Evolutionary conservation across 2,113 vertebrate genomes (phyloP), one percentile per base, ranked within the genome.

Genomic region (Hystrix brachyura): DNA sequence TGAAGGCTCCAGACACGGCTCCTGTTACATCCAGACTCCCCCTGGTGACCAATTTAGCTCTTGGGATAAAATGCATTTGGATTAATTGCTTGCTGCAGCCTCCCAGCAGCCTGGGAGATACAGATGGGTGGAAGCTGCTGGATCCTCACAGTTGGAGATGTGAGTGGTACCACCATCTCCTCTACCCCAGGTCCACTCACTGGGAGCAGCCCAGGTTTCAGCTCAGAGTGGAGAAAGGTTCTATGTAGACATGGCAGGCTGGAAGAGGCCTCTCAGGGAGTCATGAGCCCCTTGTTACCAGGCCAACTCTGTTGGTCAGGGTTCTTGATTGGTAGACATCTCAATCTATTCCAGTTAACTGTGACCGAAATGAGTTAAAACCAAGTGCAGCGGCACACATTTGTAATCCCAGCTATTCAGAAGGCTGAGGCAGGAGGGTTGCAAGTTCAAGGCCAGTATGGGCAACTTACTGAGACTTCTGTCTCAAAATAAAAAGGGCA

Each of bases 11-110:
- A 19, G 55, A 64, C 85, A 72, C 27, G 69, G 55, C 46, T 15
- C 32, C 7, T 5, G 18, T 71, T 82, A 38, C 38, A 53, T 21
- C 82, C 57, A 48, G 84, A 87, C 92, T 96, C 96, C 94, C 95
- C 74, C 97, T 94, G 87, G 95, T 78, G 96, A 93, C 64, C 64
- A 76, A 76, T 86, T 93, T 64, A 55, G 59, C 12, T 21, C 12
- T 62, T n/a, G 43, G 82, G 86, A 55, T 48, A 7, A 0, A 67
- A 74, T 46, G 18, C 43, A 14, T 55, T 95, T 60, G 21, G 92
- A 69, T 79, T 74, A 62, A 53, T 89, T 91, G 82, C n/a, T 57
- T 90, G 80, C 81, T 25, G 38, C 19, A 76, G 83, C 34, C 43
- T 94, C 96, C 88, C n/a, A 6, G 93, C 25, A 87, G 79, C 48